Base-by-base conservation (phyloP, 2,113 vertebrate species). In the Phaetusa simplex region DNA sequence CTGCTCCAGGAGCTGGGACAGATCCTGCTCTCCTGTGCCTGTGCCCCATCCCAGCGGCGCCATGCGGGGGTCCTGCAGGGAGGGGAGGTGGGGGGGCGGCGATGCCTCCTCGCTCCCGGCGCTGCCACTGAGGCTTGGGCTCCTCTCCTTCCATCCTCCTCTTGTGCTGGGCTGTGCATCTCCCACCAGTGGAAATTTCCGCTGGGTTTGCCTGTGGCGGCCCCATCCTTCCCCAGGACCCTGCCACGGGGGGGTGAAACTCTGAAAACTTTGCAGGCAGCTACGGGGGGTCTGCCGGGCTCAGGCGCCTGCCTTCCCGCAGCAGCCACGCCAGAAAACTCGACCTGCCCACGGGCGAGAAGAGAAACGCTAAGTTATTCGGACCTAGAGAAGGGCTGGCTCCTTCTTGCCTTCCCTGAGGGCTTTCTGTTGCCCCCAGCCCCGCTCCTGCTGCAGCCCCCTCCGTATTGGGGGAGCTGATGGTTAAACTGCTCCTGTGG, bases 1-100 rank as follows among this genome's bases (percentile, higher is more conserved):
- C 13, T 23, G 40, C 49, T 70, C 49, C 47, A 21, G 61, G 30
- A 66, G 45, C 1, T 43, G 64, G 55, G 81, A 40, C 11, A 5
- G 86, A 69, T 61, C 56, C 42, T 76, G 56, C 43, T 64, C 12
- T 58, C n/a, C 30, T 67, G n/a, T 22, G 24, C 42, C 70, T 4
- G 29, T 64, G 43, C 20, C 29, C 53, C 5, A 0, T 26, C 64
- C n/a, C 52, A 21, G n/a, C 2, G 0, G 26, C 26, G 40, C 1
- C 3, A 49, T 3, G 50, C 1, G 0, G 40, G 49, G 45, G 30
- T 23, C 42, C 59, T 0, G 0, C 21, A 27, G 52, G 21, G 55
- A 74, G n/a, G 5, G 34, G 11, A 53, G 8, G 16, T 30, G 29
- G 22, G 56, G 22, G 6, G 19, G 6, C 15, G 66, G 73, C 6